A percentile compares a stretch with the other conserved stretches of the same genome.
Conservation (phyloP, 2,888 invertebrate species). For the Hydraecia micacea region DNA sequence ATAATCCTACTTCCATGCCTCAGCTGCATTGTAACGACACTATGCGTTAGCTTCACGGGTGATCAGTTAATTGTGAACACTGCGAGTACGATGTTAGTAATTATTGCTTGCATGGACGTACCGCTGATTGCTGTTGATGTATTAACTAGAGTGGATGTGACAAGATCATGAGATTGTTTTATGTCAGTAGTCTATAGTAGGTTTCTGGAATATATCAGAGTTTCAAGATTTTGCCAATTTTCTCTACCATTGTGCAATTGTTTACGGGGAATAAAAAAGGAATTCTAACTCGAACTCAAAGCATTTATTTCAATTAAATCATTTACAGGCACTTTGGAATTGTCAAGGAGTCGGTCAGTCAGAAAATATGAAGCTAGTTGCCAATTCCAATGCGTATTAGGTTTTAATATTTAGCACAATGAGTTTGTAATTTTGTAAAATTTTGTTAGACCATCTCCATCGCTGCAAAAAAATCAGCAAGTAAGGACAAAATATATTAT, state of each 20-base stretch:
- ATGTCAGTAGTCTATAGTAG: neutral
- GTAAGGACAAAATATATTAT: neutral
- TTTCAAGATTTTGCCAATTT: neutral
- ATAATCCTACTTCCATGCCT: conserved; percentile 43
- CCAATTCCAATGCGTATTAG: neutral
- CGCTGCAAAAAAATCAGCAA: neutral
- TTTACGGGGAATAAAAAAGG: too few relatives aligned
- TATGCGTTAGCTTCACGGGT: conserved; percentile 67
- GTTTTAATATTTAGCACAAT: too few relatives aligned
- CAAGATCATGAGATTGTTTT: neutral
- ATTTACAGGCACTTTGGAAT: neutral
- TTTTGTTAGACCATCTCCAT: too few relatives aligned
- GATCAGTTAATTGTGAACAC: conserved; percentile 72
- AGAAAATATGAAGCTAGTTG: neutral
- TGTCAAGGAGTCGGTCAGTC: neutral
- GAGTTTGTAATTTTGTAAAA: neutral
- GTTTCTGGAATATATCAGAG: neutral
- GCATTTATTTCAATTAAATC: neutral
- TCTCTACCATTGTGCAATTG: neutral
- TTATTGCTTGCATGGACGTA: conserved; percentile 34
- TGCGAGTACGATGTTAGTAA: conserved; percentile 30
- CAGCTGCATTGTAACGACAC: conserved; percentile 46
- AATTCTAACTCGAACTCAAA: too few relatives aligned
- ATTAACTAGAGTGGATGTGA: conserved; percentile 56
- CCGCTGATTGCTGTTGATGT: conserved; percentile 60